Conservation (phyloP, 2,888 invertebrate genomes). For the Drosophila helvetica region DNA sequence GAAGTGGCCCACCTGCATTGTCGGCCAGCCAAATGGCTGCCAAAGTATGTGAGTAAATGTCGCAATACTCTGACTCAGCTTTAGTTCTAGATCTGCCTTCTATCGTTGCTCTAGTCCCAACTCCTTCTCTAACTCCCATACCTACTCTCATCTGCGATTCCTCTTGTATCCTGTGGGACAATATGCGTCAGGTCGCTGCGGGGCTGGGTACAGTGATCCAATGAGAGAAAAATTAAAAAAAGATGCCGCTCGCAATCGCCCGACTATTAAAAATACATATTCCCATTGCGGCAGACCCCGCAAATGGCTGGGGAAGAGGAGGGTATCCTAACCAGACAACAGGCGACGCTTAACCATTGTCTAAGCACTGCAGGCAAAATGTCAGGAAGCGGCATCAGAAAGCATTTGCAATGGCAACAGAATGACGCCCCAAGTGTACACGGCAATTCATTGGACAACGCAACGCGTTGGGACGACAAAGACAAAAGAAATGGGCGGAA, state of each 20-base stretch:
- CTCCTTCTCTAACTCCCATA: neutral
- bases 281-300: constrained; percentile 12
- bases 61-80: constrained; percentile 12
- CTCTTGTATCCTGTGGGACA: constrained; percentile 7
- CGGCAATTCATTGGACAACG: constrained; percentile 45
- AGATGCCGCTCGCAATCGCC: neutral
- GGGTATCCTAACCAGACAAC: constrained; percentile 10
- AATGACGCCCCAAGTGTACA: constrained; percentile 46
- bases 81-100: neutral
- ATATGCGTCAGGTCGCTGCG: neutral
- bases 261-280: constrained; percentile 44
- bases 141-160: too few species aligned
- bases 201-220: neutral
- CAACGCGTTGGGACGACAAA: constrained; percentile 2
- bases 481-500: constrained; percentile 12
- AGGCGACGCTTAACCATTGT: constrained; percentile 46
- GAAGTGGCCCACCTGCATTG: neutral
- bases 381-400: constrained; percentile 43
- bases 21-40: neutral
- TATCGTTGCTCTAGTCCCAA: constrained; percentile 9
- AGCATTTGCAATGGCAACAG: constrained; percentile 46
- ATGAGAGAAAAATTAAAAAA: constrained; percentile 42
- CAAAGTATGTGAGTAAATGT: constrained; percentile 30
- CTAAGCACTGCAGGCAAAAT: constrained; percentile 47
- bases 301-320: neutral